phyloP scores from a whole-genome alignment of 1,140 invertebrate species.

The Leguminivora glycinivorella region DNA sequence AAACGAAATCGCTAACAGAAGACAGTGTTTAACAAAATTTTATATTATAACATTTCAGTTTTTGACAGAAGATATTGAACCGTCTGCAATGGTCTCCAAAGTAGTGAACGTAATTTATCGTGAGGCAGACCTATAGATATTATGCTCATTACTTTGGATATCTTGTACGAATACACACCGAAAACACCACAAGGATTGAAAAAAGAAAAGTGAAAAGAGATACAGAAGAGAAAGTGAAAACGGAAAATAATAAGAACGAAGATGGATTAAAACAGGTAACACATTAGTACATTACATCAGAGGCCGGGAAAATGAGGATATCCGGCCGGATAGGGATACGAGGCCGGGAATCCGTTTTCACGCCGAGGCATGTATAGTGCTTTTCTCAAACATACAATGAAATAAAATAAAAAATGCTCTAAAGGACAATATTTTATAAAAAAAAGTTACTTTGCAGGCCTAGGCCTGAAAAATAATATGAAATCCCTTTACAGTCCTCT shows the following conservation, averaged over 20 bases:
- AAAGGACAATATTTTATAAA: no score
- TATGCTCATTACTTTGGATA: conserved; percentile 77
- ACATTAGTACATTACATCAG: no score
- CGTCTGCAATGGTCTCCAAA: conserved; percentile 65
- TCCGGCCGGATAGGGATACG: no score
- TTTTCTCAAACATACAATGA: no score
- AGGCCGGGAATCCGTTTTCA: no score
- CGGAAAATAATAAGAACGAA: conserved; percentile 20
- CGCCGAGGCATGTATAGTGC: no score
- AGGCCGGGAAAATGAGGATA: no score
- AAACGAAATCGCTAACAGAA: background rate
- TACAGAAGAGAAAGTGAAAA: conserved; percentile 4
- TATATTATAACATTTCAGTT: background rate
- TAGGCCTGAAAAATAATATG: no score
- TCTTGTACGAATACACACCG: conserved; percentile 56
- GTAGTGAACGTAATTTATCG: conserved; percentile 75
- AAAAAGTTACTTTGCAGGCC: no score
- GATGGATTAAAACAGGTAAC: conserved; percentile 28
- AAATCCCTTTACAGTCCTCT: no score
- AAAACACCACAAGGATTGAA: conserved; percentile 29
- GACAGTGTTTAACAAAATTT: background rate
- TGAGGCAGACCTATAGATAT: conserved; percentile 63
- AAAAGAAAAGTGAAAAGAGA: conserved; percentile 28
- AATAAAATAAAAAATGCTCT: no score
- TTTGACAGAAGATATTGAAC: background rate